Conservation (phyloP, 2,888 invertebrate genomes). For the Furcula furcula region DNA sequence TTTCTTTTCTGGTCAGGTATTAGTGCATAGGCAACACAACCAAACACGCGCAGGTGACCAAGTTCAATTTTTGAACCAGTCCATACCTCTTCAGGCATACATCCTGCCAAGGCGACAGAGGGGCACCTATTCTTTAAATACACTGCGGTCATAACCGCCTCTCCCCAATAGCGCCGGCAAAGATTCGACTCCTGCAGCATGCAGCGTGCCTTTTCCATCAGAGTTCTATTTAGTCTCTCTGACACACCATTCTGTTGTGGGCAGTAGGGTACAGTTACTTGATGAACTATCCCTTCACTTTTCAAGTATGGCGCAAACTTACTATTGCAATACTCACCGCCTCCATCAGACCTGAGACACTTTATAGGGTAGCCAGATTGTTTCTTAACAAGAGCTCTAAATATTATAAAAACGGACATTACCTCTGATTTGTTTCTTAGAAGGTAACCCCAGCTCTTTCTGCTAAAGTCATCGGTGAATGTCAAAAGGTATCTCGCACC, state of each 20-base stretch:
- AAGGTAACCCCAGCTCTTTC: neutral
- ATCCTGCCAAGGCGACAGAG: neutral
- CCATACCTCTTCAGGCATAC: conserved; percentile 3
- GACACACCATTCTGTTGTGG: neutral
- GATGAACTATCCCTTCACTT: neutral
- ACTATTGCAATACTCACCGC: conserved; percentile 4
- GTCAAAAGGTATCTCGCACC: neutral
- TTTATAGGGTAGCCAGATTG: neutral
- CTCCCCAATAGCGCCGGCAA: conserved; percentile 5
- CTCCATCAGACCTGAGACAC: conserved; percentile 1
- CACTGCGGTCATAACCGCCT: conserved; percentile 5
- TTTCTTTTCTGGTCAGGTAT: neutral
- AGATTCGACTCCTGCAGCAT: conserved; percentile 3
- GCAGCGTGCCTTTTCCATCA: conserved; percentile 3
- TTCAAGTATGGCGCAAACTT: neutral
- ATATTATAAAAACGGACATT: neutral
- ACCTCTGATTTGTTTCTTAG: neutral
- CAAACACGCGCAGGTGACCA: conserved; percentile 10
- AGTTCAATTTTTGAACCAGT: conserved; percentile 5
- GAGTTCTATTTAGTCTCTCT: neutral
- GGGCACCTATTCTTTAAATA: conserved; percentile 5
- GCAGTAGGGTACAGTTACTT: neutral
- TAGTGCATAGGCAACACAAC: conserved; percentile 5
- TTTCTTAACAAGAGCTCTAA: neutral
- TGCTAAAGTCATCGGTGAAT: neutral